A percentile compares a stretch with the other conserved stretches of the same genome.
phyloP scores from a whole-genome alignment of 2,797 vertebrate genomes.

The Labeo calbasu region DNA sequence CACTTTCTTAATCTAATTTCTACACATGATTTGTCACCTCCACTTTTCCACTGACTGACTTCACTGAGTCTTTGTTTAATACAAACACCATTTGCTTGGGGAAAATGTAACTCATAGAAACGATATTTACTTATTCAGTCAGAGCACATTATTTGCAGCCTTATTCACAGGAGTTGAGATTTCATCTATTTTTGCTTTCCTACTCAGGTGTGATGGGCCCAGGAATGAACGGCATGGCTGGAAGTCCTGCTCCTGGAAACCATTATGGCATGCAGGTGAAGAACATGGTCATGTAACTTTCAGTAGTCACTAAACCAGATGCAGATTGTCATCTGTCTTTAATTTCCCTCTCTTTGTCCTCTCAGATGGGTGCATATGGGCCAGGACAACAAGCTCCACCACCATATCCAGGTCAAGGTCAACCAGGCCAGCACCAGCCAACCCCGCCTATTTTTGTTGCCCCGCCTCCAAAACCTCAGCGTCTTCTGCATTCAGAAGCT shows the following conservation, averaged over 20 bases:
- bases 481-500: slow-evolving; percentile 96
- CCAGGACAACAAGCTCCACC: slow-evolving; percentile 93
- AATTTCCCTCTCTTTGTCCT: slow-evolving; percentile 36
- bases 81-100: neutral
- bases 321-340: neutral
- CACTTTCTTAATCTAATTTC: neutral
- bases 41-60: neutral
- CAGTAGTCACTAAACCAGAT: neutral
- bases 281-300: slow-evolving; percentile 6
- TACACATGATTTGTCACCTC: slow-evolving; percentile 5
- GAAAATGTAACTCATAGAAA: neutral
- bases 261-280: slow-evolving; percentile 91
- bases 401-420: slow-evolving; percentile 91
- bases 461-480: slow-evolving; percentile 95
- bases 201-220: slow-evolving; percentile 76
- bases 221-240: slow-evolving; percentile 90
- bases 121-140: neutral
- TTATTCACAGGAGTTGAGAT: neutral
- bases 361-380: slow-evolving; percentile 90
- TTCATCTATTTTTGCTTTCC: neutral
- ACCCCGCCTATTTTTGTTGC: slow-evolving; percentile 94
- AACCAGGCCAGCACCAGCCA: slow-evolving; percentile 88
- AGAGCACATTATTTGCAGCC: neutral
- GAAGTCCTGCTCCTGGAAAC: slow-evolving; percentile 86
- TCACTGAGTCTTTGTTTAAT: neutral